A percentile compares a stretch with the other conserved stretches of the same genome.
These are phyloP conservation scores for Protonibea diacanthus DNA, from an alignment of 2,797 vertebrate species.

Conservation along the genomic window DNA sequence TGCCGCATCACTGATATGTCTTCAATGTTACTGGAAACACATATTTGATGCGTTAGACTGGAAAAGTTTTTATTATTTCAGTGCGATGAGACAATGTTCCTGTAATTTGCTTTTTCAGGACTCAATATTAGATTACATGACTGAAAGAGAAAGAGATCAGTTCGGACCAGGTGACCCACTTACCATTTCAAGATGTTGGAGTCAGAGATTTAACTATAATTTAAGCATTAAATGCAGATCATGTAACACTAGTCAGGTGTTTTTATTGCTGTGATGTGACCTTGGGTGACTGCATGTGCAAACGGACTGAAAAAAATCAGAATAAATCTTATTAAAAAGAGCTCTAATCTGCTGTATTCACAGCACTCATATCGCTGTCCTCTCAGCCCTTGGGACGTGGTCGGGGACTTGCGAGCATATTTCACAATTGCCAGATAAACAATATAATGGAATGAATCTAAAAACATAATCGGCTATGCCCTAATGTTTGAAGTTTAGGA, in stretches of 20 bases:
- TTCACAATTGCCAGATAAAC: slow-evolving; percentile 61
- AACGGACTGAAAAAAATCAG: slow-evolving; percentile 38
- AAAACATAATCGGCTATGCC: slow-evolving; percentile 61
- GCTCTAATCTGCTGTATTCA: slow-evolving; percentile 62
- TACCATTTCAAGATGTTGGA: slow-evolving; percentile 24
- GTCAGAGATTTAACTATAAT: background rate
- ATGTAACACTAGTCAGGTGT: slow-evolving; percentile 22
- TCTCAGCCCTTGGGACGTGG: slow-evolving; percentile 69
- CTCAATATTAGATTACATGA: background rate
- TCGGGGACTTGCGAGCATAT: slow-evolving; percentile 15
- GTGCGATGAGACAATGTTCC: background rate
- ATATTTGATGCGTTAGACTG: slow-evolving; percentile 17
- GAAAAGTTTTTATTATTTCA: slow-evolving; percentile 5
- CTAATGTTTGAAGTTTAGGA: slow-evolving; percentile 60
- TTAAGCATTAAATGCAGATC: background rate
- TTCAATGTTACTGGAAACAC: slow-evolving; percentile 37
- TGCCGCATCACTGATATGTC: slow-evolving; percentile 41
- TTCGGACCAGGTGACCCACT: slow-evolving; percentile 20
- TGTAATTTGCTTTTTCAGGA: background rate
- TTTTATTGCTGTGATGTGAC: slow-evolving; percentile 53
- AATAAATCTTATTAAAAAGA: slow-evolving; percentile 70
- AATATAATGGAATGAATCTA: slow-evolving; percentile 62
- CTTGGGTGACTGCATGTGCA: slow-evolving; percentile 48
- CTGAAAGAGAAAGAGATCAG: background rate
- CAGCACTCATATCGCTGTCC: slow-evolving; percentile 63